Percentiles rank a stretch among this genome's conserved stretches.
Evolutionary conservation across 2,113 vertebrate genomes (phyloP).

Genomic region (Rallus limicola): DNA sequence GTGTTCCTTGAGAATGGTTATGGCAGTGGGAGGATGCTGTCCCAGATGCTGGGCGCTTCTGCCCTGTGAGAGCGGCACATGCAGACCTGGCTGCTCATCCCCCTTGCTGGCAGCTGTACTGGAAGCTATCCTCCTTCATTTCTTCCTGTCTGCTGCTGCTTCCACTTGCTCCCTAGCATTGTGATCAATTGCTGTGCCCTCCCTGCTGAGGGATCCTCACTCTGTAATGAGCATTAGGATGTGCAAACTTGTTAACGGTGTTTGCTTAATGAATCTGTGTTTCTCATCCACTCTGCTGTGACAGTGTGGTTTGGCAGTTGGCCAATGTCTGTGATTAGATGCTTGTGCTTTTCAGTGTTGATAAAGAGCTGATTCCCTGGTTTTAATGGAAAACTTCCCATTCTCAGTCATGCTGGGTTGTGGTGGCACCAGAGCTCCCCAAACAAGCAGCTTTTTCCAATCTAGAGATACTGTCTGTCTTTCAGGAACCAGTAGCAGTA

Average conservation of each 20-base stretch:
- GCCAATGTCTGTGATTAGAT: neutral
- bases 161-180: neutral
- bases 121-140: neutral
- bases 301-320: neutral
- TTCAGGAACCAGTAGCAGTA: neutral
- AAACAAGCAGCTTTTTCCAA: neutral
- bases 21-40: neutral
- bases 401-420: neutral
- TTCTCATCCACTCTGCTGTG: neutral
- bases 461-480: neutral
- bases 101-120: neutral
- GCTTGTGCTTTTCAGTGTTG: neutral
- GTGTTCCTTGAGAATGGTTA: accelerated
- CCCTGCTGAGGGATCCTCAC: neutral
- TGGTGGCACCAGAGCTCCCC: neutral
- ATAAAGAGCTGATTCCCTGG: neutral
- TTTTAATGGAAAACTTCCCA: neutral
- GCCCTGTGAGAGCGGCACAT: neutral
- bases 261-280: neutral
- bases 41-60: no score
- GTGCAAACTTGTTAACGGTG: neutral
- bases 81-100: accelerated
- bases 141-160: neutral
- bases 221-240: neutral
- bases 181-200: neutral